Evolutionary conservation across 2,797 vertebrate genomes (phyloP).

Genomic region (Clarias platycephalus): DNA sequence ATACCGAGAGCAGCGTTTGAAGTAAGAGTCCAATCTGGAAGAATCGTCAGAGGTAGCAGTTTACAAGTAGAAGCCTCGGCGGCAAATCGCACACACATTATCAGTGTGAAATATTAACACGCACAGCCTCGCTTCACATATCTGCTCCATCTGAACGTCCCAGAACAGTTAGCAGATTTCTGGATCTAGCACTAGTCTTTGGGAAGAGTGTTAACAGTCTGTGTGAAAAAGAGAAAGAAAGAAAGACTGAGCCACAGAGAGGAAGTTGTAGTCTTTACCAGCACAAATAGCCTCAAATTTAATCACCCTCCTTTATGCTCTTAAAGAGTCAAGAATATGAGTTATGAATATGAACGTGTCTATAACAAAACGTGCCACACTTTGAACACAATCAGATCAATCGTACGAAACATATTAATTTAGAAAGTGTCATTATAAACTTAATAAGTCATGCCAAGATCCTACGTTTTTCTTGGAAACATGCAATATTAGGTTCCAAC

Average conservation of each 20-base stretch:
- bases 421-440: background rate
- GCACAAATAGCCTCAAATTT: constrained; percentile 19
- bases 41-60: constrained; percentile 2
- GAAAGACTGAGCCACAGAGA: background rate
- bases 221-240: constrained; percentile 5
- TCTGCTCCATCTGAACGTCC: constrained; percentile 12
- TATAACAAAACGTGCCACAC: too few relatives aligned
- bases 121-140: background rate
- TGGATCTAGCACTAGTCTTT: constrained; percentile 8
- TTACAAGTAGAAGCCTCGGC: background rate
- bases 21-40: constrained; percentile 4
- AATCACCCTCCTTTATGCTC: background rate
- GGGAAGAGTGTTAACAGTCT: constrained; percentile 25
- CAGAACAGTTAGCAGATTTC: constrained; percentile 29
- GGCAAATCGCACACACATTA: background rate
- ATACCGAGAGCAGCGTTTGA: background rate
- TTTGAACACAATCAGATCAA: background rate
- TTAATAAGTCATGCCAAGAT: background rate
- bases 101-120: constrained; percentile 11
- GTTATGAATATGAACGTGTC: background rate
- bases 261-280: constrained; percentile 6
- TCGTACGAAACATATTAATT: constrained; percentile 3
- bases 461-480: background rate
- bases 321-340: constrained; percentile 10
- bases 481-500: background rate